A percentile compares a stretch with the other conserved stretches of the same genome.
Conservation (phyloP, 2,113 vertebrate genomes). For the Corythaixoides concolor region DNA sequence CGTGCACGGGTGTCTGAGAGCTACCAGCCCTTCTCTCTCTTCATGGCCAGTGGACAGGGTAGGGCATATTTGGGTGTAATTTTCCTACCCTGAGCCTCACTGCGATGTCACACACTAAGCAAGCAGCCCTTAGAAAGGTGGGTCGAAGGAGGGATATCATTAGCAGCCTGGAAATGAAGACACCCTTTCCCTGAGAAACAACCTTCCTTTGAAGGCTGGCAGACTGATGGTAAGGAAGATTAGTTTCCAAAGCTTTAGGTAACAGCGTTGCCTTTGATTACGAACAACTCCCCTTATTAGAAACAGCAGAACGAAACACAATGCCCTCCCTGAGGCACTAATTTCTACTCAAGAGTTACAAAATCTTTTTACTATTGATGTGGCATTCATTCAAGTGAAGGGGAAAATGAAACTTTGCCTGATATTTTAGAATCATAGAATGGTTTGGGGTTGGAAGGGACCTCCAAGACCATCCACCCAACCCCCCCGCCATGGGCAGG, state of each 20-base stretch:
- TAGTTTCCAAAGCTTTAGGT: not conserved
- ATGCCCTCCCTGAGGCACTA: not conserved
- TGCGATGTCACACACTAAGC: not conserved
- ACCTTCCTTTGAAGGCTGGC: not conserved
- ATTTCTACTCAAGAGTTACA: not conserved
- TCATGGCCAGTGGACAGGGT: too few relatives aligned
- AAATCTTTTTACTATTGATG: not conserved
- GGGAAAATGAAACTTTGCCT: not conserved
- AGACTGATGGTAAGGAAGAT: not conserved
- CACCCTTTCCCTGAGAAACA: not conserved
- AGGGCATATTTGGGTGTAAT: not conserved
- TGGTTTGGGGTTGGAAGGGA: too few relatives aligned
- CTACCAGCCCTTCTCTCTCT: not conserved
- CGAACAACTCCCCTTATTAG: not conserved
- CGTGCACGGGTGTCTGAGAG: not conserved
- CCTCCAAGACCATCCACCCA: too few relatives aligned
- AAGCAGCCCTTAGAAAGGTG: not conserved
- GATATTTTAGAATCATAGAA: not conserved
- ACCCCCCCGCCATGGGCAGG: too few relatives aligned
- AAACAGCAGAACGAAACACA: not conserved
- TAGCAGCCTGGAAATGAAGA: not conserved
- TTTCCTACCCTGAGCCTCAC: not conserved
- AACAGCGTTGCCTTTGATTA: fast-evolving
- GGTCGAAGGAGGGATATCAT: not conserved
- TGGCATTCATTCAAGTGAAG: not conserved